Base-by-base conservation (phyloP, 2,113 vertebrate species). In the Myotis yumanensis region DNA sequence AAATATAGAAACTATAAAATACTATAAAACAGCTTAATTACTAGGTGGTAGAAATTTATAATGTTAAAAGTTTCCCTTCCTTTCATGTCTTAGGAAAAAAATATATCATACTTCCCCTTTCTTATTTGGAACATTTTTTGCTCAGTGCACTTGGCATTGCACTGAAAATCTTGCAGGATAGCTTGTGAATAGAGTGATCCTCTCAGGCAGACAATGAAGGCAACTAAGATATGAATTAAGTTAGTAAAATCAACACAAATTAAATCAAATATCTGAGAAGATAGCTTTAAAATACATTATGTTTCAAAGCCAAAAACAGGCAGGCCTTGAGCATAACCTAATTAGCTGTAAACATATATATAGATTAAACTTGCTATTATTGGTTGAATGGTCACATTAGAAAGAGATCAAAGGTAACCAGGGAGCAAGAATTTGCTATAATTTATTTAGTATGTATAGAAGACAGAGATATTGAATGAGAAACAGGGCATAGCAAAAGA, bases 221-320 rank as follows among this genome's bases (percentile, higher is more conserved):
- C 32, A 89, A 57, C 68, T 14, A 25, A 89, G 3, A 40, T 25
- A 62, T 17, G 7, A 76, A 51, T 48, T 84, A 86, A 93, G 48
- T 77, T 91, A 69, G 3, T 57, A 96, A 91, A 91, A 80, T 89
- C 43, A 79, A 81, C 35, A 75, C 40, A 71, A 79, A 89, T 71
- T 66, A 93, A 66, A 66, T 73, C 20, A 79, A 64, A 59, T 89
- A 77, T 69, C 37, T 32, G 30, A 86, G 17, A 20, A 86, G n/a
- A 68, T 2, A 64, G 17, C 32, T 32, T 88, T 86, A 77, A 40
- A 89, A 43, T 68, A 71, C 5, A 17, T 59, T 23, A 64, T n/a
- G 16, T 84, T 81, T 72, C n/a, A 81, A 95, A 86, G 37, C 7
- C 59, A 66, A 57, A 87, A 71, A 52, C 7, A 90, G 22, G 23